Evolutionary conservation across 2,888 invertebrate species (phyloP).

Genomic region (Agrotis ipsilon): DNA sequence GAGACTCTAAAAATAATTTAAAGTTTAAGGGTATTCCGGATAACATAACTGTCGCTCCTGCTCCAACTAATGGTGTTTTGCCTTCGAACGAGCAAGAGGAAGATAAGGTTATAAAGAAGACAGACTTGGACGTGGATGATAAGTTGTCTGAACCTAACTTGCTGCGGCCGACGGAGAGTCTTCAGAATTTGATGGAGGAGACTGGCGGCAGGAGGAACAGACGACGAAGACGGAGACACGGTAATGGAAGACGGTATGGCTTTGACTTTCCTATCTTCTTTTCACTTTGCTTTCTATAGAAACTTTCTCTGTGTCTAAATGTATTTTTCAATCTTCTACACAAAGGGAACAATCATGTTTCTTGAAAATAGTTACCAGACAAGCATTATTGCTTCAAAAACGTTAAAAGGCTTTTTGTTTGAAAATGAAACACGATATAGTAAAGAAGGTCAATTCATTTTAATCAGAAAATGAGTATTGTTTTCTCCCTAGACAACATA

Average conservation of each 20-base stretch:
- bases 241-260: slow-evolving; percentile 85
- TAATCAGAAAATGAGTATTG: background rate
- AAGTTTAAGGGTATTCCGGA: slow-evolving; percentile 86
- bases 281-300: background rate
- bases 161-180: slow-evolving; percentile 84
- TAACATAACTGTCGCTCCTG: slow-evolving; percentile 86
- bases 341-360: too few species aligned
- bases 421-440: too few species aligned
- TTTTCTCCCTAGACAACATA: background rate
- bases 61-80: slow-evolving; percentile 87
- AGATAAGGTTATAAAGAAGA: slow-evolving; percentile 78
- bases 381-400: background rate
- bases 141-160: slow-evolving; percentile 78
- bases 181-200: slow-evolving; percentile 82
- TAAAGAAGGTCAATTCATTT: background rate
- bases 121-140: slow-evolving; percentile 71
- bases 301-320: background rate
- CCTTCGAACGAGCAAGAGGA: slow-evolving; percentile 83
- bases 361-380: background rate
- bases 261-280: slow-evolving; percentile 49
- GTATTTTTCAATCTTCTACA: background rate
- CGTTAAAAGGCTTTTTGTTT: background rate
- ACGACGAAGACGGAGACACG: slow-evolving; percentile 83
- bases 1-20: slow-evolving; percentile 86
- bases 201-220: slow-evolving; percentile 71